phyloP scores from a whole-genome alignment of 2,888 invertebrate species.

The Lypha dubia region DNA sequence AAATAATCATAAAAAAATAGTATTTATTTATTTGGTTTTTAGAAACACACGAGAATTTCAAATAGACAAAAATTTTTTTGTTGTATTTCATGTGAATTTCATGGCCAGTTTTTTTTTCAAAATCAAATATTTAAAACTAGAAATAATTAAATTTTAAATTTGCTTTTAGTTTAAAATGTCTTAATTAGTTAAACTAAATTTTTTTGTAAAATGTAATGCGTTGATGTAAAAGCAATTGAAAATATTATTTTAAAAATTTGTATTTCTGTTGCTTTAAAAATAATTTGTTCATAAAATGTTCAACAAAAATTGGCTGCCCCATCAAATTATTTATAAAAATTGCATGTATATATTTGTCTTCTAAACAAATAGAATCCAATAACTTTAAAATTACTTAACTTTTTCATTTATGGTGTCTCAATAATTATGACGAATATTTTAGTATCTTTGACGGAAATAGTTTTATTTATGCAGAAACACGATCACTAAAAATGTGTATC shows the following conservation, averaged over 20 bases:
- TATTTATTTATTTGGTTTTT: not conserved
- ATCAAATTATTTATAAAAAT: not conserved
- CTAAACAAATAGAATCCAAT: not conserved
- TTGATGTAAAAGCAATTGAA: constrained; percentile 32
- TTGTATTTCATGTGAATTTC: constrained; percentile 12
- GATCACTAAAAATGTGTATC: too few relatives aligned
- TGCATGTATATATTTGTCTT: constrained; percentile 1
- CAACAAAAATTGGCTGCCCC: not conserved
- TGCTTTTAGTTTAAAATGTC: constrained; percentile 1
- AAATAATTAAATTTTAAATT: constrained; percentile 1
- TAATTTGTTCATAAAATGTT: not conserved
- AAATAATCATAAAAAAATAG: constrained; percentile 23
- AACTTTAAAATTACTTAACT: not conserved
- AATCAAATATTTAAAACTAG: constrained; percentile 8
- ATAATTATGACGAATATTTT: not conserved
- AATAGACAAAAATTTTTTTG: constrained; percentile 8
- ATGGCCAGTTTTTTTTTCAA: constrained; percentile 4
- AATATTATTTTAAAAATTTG: not conserved
- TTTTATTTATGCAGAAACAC: not conserved
- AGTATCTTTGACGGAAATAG: not conserved
- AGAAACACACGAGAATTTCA: constrained; percentile 20
- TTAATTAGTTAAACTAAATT: constrained; percentile 3
- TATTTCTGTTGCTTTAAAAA: not conserved
- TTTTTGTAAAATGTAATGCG: constrained; percentile 20
- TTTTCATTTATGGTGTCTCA: not conserved